phyloP scores from a whole-genome alignment of 2,888 invertebrate genomes.

The Agonopterix arenella region DNA sequence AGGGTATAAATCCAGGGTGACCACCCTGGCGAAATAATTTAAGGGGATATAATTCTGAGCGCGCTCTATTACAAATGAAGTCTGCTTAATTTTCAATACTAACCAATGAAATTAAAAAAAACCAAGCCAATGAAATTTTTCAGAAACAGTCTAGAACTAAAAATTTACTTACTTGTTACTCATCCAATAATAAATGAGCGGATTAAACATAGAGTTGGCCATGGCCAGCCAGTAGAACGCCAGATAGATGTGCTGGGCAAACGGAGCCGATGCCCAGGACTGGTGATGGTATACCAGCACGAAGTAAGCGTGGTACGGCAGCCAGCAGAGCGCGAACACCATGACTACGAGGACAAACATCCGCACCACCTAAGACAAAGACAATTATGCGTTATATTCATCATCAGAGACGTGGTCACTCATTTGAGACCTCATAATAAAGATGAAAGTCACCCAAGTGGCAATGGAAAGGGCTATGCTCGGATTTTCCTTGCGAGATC shows the following conservation, averaged over 20 bases:
- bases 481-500: too few relatives aligned
- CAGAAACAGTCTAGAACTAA: too few relatives aligned
- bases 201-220: slow-evolving; percentile 95
- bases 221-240: slow-evolving; percentile 93
- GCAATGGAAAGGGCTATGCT: too few relatives aligned
- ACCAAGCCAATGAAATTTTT: too few relatives aligned
- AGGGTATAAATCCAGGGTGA: too few relatives aligned
- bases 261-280: slow-evolving; percentile 81
- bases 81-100: too few relatives aligned
- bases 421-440: too few relatives aligned
- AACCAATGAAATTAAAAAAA: too few relatives aligned
- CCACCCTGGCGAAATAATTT: too few relatives aligned
- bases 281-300: slow-evolving; percentile 80
- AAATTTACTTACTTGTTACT: slow-evolving; percentile 81
- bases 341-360: slow-evolving; percentile 92
- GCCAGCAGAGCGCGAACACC: slow-evolving; percentile 91
- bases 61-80: too few relatives aligned
- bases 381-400: neutral
- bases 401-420: neutral
- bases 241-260: slow-evolving; percentile 89
- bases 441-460: too few relatives aligned
- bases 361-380: slow-evolving; percentile 83
- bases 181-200: slow-evolving; percentile 95
- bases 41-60: too few relatives aligned
- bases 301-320: slow-evolving; percentile 92